Percentiles rank a stretch among this genome's conserved stretches.
Conservation (phyloP, 2,797 vertebrate species). For the Arnoldichthys spilopterus region DNA sequence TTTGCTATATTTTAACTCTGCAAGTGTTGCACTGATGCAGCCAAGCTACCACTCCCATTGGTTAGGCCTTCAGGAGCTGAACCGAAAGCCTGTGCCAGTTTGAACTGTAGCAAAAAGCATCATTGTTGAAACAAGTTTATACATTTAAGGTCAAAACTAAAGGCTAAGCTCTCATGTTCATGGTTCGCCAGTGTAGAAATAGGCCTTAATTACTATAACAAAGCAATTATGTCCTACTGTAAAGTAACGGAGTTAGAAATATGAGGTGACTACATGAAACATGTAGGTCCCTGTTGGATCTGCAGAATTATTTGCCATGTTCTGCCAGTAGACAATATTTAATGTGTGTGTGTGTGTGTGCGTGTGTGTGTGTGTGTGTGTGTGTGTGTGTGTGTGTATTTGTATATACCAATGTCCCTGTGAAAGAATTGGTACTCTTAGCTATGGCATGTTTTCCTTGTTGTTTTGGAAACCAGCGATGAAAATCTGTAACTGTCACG, state of each 20-base stretch:
- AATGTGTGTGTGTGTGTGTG: constrained; percentile 30
- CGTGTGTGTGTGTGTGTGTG: constrained; percentile 26
- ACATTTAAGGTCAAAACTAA: too few relatives aligned
- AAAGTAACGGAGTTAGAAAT: background rate
- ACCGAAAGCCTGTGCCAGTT: too few relatives aligned
- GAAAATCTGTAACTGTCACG: constrained; percentile 74
- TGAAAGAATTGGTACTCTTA: constrained; percentile 26
- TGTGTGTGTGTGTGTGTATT: constrained; percentile 34
- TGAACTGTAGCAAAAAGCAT: too few relatives aligned
- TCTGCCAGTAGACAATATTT: constrained; percentile 16
- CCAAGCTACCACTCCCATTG: too few relatives aligned
- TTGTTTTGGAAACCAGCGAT: constrained; percentile 63
- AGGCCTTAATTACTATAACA: background rate
- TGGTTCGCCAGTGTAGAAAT: too few relatives aligned
- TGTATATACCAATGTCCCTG: constrained; percentile 13
- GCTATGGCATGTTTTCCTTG: constrained; percentile 54
- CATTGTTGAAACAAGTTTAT: too few relatives aligned
- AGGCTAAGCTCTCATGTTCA: too few relatives aligned
- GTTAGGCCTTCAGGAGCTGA: too few relatives aligned
- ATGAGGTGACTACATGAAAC: background rate
- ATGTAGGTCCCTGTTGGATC: constrained; percentile 42
- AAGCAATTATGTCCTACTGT: background rate
- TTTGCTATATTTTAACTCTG: too few relatives aligned
- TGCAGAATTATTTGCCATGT: constrained; percentile 19
- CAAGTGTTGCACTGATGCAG: too few relatives aligned